Percentiles rank a stretch among this genome's conserved stretches.
Conservation (phyloP, 2,797 vertebrate species). For the Protonibea diacanthus region DNA sequence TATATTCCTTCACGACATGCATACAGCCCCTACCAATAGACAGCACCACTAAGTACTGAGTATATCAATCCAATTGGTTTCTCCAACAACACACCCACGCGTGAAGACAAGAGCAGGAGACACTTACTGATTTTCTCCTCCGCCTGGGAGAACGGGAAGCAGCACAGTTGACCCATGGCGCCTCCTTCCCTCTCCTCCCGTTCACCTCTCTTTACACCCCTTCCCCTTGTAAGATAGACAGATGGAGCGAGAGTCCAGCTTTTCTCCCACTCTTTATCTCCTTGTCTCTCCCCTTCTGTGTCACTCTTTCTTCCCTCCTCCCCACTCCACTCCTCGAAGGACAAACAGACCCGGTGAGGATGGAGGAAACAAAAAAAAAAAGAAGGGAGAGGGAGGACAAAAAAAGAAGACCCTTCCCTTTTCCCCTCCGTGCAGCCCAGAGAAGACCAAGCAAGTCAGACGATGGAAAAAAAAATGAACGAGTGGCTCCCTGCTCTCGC, state of each 20-base stretch:
- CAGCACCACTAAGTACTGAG: constrained; percentile 42
- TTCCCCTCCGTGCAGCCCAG: constrained; percentile 46
- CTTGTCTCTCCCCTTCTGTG: constrained; percentile 13
- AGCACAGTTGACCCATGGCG: constrained; percentile 98
- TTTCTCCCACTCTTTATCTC: constrained; percentile 36
- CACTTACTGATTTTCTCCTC: constrained; percentile 98
- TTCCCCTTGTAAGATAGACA: constrained; percentile 42
- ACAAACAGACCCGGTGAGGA: constrained; percentile 45
- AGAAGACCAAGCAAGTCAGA: constrained; percentile 68
- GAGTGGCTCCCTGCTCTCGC: constrained; percentile 73
- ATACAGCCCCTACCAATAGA: constrained; percentile 32
- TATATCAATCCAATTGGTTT: constrained; percentile 50
- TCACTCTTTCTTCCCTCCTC: constrained; percentile 32
- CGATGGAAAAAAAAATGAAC: constrained; percentile 63
- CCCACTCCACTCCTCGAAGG: constrained; percentile 18
- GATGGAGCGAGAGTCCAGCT: constrained; percentile 50
- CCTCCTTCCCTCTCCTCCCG: constrained; percentile 69
- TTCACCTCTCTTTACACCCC: constrained; percentile 53
- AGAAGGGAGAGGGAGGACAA: no score
- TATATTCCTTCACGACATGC: constrained; percentile 36
- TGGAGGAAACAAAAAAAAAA: constrained; percentile 34
- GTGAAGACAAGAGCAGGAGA: constrained; percentile 73
- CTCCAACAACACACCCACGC: constrained; percentile 82
- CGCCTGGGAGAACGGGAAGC: constrained; percentile 95
- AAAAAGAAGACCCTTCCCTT: constrained; percentile 27